phyloP scores from a whole-genome alignment of 2,113 vertebrate genomes.

The Nanorana parkeri region DNA sequence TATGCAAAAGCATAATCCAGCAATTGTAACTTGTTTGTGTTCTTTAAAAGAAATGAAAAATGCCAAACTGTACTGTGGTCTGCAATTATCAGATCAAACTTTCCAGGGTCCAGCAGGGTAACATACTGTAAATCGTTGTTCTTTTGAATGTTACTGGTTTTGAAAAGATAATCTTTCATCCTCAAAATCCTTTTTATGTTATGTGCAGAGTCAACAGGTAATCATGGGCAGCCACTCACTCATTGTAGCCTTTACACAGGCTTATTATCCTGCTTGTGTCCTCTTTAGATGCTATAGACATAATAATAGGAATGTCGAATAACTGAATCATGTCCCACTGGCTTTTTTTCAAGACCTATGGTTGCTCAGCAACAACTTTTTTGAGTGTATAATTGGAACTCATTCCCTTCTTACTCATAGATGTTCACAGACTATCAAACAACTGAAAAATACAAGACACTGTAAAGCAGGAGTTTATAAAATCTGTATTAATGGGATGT shows the following conservation, averaged over 20 bases:
- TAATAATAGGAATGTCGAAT: conserved; percentile 21
- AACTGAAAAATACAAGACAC: conserved; percentile 55
- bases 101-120: not conserved
- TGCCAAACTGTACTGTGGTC: not conserved
- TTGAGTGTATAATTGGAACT: conserved; percentile 66
- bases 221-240: conserved; percentile 17
- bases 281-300: conserved; percentile 6
- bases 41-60: not conserved
- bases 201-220: conserved; percentile 37
- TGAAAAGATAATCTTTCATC: conserved; percentile 16
- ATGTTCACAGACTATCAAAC: conserved; percentile 62
- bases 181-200: not conserved
- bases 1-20: not conserved
- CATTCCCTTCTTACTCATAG: conserved; percentile 67
- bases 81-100: conserved; percentile 9
- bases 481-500: not conserved
- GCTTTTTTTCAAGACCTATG: conserved; percentile 56
- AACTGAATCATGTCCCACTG: conserved; percentile 41
- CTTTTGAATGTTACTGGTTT: not conserved
- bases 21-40: not conserved
- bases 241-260: not conserved
- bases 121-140: not conserved
- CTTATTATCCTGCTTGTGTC: conserved; percentile 9
- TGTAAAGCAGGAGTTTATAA: not conserved
- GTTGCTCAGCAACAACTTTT: conserved; percentile 77